Percentiles rank a stretch among this genome's conserved stretches.
These are phyloP conservation scores for Metaphire vulgaris DNA, from an alignment of 1,140 invertebrate genomes.

Conservation along the genomic window DNA sequence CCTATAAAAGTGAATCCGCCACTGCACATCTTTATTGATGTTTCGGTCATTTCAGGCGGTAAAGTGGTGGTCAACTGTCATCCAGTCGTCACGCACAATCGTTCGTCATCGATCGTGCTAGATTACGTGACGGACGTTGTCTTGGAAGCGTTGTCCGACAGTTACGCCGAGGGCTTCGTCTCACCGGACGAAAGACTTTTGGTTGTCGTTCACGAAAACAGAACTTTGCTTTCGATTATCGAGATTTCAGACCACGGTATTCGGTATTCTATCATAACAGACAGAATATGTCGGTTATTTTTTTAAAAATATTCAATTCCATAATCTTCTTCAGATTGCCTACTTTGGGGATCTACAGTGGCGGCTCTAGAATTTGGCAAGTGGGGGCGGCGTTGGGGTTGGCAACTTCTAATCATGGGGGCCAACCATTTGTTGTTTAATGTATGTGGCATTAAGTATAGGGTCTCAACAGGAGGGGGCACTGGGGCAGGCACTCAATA, in stretches of 20 bases:
- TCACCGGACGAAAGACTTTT: slow-evolving; percentile 67
- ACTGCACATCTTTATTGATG: neutral
- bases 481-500: too few species aligned
- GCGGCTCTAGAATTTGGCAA: neutral
- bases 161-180: slow-evolving; percentile 61
- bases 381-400: neutral
- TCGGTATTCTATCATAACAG: too few species aligned
- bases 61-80: slow-evolving; percentile 15
- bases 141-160: slow-evolving; percentile 60
- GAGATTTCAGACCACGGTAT: slow-evolving; percentile 58
- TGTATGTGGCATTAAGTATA: too few species aligned
- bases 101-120: slow-evolving; percentile 59
- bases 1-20: neutral
- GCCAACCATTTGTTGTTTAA: neutral
- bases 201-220: slow-evolving; percentile 62
- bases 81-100: neutral
- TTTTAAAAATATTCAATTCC: too few species aligned
- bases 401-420: neutral
- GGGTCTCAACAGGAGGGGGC: too few species aligned
- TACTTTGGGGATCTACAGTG: neutral
- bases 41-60: slow-evolving; percentile 56
- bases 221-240: slow-evolving; percentile 66
- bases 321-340: neutral
- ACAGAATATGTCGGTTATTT: too few species aligned
- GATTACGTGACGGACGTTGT: slow-evolving; percentile 72